Conservation (phyloP, 2,888 invertebrate species). For the Xanthorhoe designata region DNA sequence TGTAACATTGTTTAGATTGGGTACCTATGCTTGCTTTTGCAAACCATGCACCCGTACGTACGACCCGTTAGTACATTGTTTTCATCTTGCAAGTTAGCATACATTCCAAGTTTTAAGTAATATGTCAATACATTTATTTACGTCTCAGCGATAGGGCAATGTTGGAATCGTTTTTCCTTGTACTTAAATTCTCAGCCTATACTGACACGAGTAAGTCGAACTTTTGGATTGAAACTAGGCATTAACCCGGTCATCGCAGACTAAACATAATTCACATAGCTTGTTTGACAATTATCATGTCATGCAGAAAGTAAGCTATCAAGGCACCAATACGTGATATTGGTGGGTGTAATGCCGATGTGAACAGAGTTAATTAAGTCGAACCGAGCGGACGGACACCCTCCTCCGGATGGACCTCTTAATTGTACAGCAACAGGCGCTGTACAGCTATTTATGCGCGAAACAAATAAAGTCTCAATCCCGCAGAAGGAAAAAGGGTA, state of each 20-base stretch:
- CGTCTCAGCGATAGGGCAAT: too few relatives aligned
- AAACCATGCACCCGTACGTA: too few relatives aligned
- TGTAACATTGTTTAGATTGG: too few relatives aligned
- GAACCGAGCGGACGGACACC: conserved; percentile 10
- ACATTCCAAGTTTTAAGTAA: too few relatives aligned
- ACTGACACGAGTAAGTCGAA: too few relatives aligned
- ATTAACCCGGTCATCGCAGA: not conserved
- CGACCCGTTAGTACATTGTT: too few relatives aligned
- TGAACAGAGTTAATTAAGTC: conserved; percentile 24
- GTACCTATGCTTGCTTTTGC: too few relatives aligned
- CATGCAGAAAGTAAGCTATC: conserved; percentile 21
- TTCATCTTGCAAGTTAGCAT: too few relatives aligned
- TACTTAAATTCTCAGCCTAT: too few relatives aligned
- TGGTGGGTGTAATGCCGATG: conserved; percentile 17
- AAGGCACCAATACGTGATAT: conserved; percentile 23
- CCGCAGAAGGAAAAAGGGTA: not conserved
- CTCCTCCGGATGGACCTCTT: conserved; percentile 13
- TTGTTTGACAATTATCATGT: conserved; percentile 12
- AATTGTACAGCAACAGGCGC: conserved; percentile 27
- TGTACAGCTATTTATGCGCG: conserved; percentile 27
- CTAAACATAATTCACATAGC: not conserved
- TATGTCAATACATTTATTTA: too few relatives aligned
- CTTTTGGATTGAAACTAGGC: too few relatives aligned
- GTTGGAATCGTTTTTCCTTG: too few relatives aligned
- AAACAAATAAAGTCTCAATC: not conserved